phyloP scores from a whole-genome alignment of 2,113 vertebrate species.

The Thymallus thymallus region DNA sequence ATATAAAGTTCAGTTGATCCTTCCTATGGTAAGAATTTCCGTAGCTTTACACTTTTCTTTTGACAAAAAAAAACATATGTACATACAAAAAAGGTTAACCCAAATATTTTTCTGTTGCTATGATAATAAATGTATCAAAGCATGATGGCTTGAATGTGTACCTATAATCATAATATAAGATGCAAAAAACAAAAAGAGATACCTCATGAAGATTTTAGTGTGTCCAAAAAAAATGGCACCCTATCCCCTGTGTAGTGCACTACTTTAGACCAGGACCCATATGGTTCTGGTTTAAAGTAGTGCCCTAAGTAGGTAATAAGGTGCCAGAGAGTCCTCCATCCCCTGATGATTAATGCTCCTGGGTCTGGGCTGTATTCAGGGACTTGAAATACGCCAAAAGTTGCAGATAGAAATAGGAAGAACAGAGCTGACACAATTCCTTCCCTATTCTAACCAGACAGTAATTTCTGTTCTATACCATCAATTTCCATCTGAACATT shows the following conservation, averaged over 20 bases:
- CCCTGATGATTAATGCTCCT: constrained; percentile 49
- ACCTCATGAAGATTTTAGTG: constrained; percentile 40
- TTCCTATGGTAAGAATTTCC: constrained; percentile 39
- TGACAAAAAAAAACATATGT: constrained; percentile 7
- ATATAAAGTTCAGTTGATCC: constrained; percentile 36
- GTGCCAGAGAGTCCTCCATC: constrained; percentile 8
- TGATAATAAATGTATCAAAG: constrained; percentile 81
- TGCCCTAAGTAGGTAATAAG: not conserved
- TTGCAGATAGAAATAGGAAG: constrained; percentile 10
- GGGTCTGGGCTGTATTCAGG: constrained; percentile 20
- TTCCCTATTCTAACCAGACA: too few species aligned
- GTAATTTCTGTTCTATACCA: too few species aligned
- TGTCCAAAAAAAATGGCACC: constrained; percentile 21
- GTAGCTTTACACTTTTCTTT: constrained; percentile 3
- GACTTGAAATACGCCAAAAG: too few species aligned
- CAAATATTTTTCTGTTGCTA: constrained; percentile 62
- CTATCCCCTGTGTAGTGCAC: too few species aligned
- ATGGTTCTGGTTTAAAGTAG: too few species aligned
- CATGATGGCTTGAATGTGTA: constrained; percentile 81
- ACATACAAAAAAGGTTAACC: constrained; percentile 8
- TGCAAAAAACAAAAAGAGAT: constrained; percentile 34
- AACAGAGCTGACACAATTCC: not conserved
- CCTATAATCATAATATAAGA: constrained; percentile 44
- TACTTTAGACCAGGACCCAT: constrained; percentile 3
- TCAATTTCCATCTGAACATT: too few species aligned